Evolutionary conservation across 2,888 invertebrate genomes (phyloP).

Genomic region (Malacosoma neustria): DNA sequence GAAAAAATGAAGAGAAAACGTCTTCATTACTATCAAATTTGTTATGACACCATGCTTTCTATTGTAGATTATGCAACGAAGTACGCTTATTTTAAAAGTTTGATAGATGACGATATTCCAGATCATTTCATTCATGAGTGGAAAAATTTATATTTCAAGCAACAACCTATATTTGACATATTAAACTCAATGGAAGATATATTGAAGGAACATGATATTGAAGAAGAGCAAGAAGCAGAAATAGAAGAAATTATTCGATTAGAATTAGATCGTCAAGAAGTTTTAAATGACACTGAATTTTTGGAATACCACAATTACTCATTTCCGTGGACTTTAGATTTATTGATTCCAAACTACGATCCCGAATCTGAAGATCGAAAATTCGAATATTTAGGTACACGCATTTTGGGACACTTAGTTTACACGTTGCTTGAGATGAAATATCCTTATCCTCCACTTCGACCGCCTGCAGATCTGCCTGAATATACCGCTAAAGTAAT

Average conservation of each 20-base stretch:
- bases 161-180: constrained; percentile 70
- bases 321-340: constrained; percentile 69
- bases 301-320: constrained; percentile 68
- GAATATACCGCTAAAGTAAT: constrained; percentile 46
- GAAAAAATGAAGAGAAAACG: constrained; percentile 67
- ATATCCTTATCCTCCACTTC: constrained; percentile 50
- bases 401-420: constrained; percentile 67
- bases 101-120: constrained; percentile 57
- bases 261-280: constrained; percentile 69
- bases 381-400: constrained; percentile 52
- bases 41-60: constrained; percentile 67
- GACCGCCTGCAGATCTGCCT: constrained; percentile 46
- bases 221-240: constrained; percentile 33
- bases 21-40: constrained; percentile 61
- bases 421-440: constrained; percentile 66
- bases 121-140: constrained; percentile 67
- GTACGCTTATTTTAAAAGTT: constrained; percentile 59
- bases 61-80: constrained; percentile 71
- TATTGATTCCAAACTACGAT: constrained; percentile 52
- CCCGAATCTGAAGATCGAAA: constrained; percentile 54
- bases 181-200: constrained; percentile 51
- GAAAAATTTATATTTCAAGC: constrained; percentile 70
- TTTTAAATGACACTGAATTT: constrained; percentile 71
- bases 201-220: constrained; percentile 34
- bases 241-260: constrained; percentile 55